Base-by-base conservation (phyloP, 64 coral and sea anemone species). In the Platygyra sinensis region DNA sequence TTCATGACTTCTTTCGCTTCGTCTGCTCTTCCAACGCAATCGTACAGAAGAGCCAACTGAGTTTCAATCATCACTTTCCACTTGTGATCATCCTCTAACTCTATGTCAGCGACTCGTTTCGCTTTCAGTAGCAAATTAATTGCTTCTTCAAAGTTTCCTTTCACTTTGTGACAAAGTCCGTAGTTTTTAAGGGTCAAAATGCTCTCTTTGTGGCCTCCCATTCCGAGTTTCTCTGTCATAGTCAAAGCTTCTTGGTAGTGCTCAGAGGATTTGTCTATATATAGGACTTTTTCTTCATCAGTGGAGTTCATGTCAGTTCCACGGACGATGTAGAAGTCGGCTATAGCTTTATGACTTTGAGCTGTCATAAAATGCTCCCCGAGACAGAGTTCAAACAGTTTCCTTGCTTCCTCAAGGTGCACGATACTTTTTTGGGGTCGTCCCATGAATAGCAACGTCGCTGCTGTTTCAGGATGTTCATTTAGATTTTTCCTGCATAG, bases 331-430 rank as follows among this genome's bases (percentile, higher is more conserved):
- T 89, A 63, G 25, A 39, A 59, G 32, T 89, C 87, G 30, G 36
- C 87, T 18, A 89, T 65, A 22, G 75, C 87, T 67, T 89, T 89
- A 50, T 59, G 50, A 24, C 87, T n/a, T 18, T 78, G 75, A 50
- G 87, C 87, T 8, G 87, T 89, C 33, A 67, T 63, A 29, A 54
- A 67, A 50, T 89, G 87, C 28, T 67, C 54, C 0, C 87, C 87
- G 36, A 89, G 50, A 36, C 49, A 16, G 4, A 0, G 8, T 27
- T n/a, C 28, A 2, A 65, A 79, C 36, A 86, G 64, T 16, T 5
- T 14, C 25, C 62, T 71, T 4, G 80, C 88, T 27, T 94, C 39
- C 65, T 76, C 10, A 31, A 78, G 82, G 9, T 13, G 4, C 5
- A 10, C 3, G 8, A 61, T 81, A 32, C 12, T 30, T 73, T 64